Base-by-base conservation (phyloP, 2,888 invertebrate genomes). In the Hypomecis punctinalis region DNA sequence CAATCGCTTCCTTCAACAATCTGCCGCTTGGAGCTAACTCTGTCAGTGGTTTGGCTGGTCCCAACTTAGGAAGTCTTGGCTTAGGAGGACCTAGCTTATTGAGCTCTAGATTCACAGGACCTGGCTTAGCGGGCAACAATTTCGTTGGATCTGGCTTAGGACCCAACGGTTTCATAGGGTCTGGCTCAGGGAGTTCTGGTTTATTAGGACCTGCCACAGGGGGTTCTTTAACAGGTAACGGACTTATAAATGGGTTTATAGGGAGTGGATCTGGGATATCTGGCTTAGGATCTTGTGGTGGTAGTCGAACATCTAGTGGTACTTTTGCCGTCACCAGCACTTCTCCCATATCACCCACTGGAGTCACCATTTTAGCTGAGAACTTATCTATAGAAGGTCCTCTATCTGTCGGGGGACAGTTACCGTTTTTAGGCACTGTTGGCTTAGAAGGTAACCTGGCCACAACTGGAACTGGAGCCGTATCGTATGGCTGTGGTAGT, bases 301-400 rank as follows among this genome's bases (percentile, higher is more conserved):
- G 13, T 33, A 51, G 53, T 23, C 57, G 45, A 42, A 35, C 68
- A 2, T 51, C 61, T 33, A 63, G 72, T 5, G 71, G 73, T 3
- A 57, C 71, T 6, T 76, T 76, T n/a, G 7, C 63, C 3, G 71
- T 75, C n/a, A 70, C 63, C 36, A 73, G 73, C 39, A n/a, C 73
- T 1, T 77, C 78, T 7, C 73, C 75, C 3, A 64, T 70, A 42
- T 47, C 74, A 10, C 75, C 79, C 6, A 70, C 64, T 36, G 78
- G 79, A 11, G 68, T 80, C 10, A 70, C 73, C 1, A 70, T 79
- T 3, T 35, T 73, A 0, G 75, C 79, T 37, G 80, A 79, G 35
- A 77, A 78, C 58, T 40, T 72, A 13, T 67, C 71, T 0, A 78
- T 79, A 13, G 76, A 77, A 45, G 80, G 80, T 0, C 64, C 71